Conservation (phyloP, 2,888 invertebrate genomes). For the Carabus problematicus region DNA sequence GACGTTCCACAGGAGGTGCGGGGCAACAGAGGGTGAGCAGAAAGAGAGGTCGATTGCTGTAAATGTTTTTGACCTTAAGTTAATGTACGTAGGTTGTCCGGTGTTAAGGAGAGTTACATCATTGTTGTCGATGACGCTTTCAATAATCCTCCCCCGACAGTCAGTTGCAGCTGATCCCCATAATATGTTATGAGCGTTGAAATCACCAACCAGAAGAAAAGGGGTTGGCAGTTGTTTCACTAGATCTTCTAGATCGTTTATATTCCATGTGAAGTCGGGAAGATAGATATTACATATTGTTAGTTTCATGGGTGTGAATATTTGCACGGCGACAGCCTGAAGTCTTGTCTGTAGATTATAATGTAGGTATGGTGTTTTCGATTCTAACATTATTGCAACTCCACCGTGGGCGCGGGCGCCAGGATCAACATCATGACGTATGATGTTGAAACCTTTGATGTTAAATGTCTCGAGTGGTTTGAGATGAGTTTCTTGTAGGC, state of each 20-base stretch:
- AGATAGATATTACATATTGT: slow-evolving; percentile 45
- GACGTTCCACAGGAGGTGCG: background rate
- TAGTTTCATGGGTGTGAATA: slow-evolving; percentile 34
- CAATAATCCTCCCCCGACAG: slow-evolving; percentile 42
- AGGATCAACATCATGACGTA: background rate
- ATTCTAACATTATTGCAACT: slow-evolving; percentile 36
- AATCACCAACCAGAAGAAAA: slow-evolving; percentile 45
- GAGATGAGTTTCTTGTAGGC: background rate
- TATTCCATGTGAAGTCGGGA: slow-evolving; percentile 18
- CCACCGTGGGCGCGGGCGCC: slow-evolving; percentile 44
- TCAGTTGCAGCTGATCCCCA: slow-evolving; percentile 45
- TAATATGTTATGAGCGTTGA: slow-evolving; percentile 45
- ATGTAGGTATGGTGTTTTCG: background rate
- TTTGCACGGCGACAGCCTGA: slow-evolving; percentile 44
- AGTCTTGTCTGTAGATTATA: slow-evolving; percentile 17
- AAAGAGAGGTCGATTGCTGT: background rate
- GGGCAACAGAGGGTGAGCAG: background rate
- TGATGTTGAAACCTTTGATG: slow-evolving; percentile 4
- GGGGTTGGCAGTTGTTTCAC: slow-evolving; percentile 44
- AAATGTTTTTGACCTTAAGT: background rate
- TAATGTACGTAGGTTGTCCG: background rate
- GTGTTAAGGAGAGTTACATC: slow-evolving; percentile 28
- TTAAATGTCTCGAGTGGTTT: background rate
- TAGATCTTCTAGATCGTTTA: slow-evolving; percentile 26
- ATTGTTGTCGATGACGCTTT: slow-evolving; percentile 34